phyloP scores from a whole-genome alignment of 2,797 vertebrate species.

The Falco concolor region DNA sequence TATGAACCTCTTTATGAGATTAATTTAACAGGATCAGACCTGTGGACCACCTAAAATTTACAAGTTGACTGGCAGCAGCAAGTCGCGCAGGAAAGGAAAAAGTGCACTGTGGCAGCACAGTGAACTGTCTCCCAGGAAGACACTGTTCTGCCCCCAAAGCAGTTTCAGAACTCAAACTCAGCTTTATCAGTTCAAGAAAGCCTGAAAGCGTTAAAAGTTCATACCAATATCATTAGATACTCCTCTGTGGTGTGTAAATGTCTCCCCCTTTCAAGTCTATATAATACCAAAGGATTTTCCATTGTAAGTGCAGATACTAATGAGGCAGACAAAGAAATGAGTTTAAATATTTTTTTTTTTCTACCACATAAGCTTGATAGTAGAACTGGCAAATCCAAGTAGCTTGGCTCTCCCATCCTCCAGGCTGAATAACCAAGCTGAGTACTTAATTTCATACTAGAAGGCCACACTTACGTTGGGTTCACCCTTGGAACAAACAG shows the following conservation, averaged over 20 bases:
- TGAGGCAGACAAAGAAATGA: background rate
- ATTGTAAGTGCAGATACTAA: background rate
- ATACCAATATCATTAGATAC: background rate
- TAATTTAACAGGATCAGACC: conserved; percentile 48
- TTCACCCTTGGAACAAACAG: background rate
- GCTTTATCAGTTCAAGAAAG: background rate
- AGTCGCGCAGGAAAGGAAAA: background rate
- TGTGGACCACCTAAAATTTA: conserved; percentile 39
- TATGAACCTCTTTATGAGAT: conserved; percentile 42
- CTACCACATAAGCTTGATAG: background rate
- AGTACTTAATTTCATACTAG: background rate
- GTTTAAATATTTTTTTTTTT: background rate
- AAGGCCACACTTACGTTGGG: background rate
- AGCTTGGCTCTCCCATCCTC: background rate
- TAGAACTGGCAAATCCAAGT: background rate
- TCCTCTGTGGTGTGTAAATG: background rate
- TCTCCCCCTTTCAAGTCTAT: background rate
- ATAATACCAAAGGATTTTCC: background rate
- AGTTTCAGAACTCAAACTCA: background rate
- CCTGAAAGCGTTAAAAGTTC: background rate
- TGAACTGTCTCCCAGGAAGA: background rate
- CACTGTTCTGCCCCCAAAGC: background rate
- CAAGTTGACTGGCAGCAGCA: background rate
- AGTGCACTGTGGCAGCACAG: background rate
- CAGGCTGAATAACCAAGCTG: background rate